These are phyloP conservation scores for Melitaea athalia DNA, from an alignment of 2,888 invertebrate species.

Conservation along the genomic window DNA sequence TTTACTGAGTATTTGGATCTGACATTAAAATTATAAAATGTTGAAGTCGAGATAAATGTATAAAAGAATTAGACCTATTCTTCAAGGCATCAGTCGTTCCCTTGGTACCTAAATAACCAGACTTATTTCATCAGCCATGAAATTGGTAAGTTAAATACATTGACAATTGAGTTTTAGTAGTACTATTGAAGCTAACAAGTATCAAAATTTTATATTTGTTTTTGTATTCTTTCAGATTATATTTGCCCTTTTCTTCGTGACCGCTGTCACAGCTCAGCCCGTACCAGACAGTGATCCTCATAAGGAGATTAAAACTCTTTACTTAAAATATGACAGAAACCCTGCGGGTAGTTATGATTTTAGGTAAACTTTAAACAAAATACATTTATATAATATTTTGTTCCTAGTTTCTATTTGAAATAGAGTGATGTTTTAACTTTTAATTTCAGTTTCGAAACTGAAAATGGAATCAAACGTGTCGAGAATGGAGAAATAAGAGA, in stretches of 20 bases:
- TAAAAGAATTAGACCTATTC: constrained; percentile 66
- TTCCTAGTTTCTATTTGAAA: background rate
- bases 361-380: constrained; percentile 48
- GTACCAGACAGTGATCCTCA: constrained; percentile 35
- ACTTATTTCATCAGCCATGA: constrained; percentile 36
- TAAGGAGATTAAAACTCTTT: constrained; percentile 48
- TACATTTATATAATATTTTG: background rate
- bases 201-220: too few relatives aligned
- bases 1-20: too few relatives aligned
- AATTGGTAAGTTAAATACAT: constrained; percentile 17
- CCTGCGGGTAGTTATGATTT: constrained; percentile 60
- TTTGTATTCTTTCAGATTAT: constrained; percentile 45
- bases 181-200: background rate
- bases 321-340: constrained; percentile 50
- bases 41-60: constrained; percentile 60
- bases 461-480: constrained; percentile 77
- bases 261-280: constrained; percentile 56
- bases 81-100: constrained; percentile 66
- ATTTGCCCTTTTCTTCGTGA: constrained; percentile 63
- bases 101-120: constrained; percentile 58
- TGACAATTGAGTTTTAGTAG: background rate
- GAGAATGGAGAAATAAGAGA: constrained; percentile 73
- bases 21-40: background rate
- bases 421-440: background rate
- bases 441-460: constrained; percentile 74